Evolutionary conservation across 2,888 invertebrate genomes (phyloP), one percentile per base, ranked within the genome.

Genomic region (Blastobasis lacticolella): DNA sequence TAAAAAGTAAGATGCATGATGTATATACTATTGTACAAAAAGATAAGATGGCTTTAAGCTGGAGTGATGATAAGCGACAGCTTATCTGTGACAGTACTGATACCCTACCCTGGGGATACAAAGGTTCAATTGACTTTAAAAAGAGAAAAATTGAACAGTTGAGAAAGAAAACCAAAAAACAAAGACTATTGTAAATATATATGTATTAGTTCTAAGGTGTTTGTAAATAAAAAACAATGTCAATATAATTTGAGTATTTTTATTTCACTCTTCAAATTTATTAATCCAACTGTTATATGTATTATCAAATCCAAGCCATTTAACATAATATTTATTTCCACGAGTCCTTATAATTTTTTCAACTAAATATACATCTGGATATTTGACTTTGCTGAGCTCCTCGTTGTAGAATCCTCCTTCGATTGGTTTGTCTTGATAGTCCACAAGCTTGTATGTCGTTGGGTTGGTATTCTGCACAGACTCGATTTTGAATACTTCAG

Each of bases 211-310:
- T 44, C n/a, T 8, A 5, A 44, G 5, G 7, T n/a, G 5, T 8
- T 5, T 44, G 10, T 44, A n/a, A 7, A 6, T 40, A 40, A 6
- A 40, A 8, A 40, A 40, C 8, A 40, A 40, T 6, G 8, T 40
- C 40, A 6, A 8, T 6, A 40, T 40, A 40, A 40, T 6, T 40
- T 40, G 8, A 40, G 8, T 8, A 40, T 40, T 40, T 40, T 40
- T 40, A 40, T 40, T 40, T 40, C 5, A 40, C 5, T 40, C 40
- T 10, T 10, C 37, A 37, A 43, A 49, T n/a, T 37, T 43, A 42
- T 62, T 52, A 46, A 69, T 67, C 64, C 64, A 69, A 46, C 63
- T 64, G 50, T 67, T 71, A 49, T 69, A n/a, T n/a, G n/a, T n/a
- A n/a, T n/a, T 58, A 38, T 54, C 51, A 5, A 70, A 57, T 38